Conservation (phyloP, 2,113 vertebrate genomes). For the Amia ocellicauda region DNA sequence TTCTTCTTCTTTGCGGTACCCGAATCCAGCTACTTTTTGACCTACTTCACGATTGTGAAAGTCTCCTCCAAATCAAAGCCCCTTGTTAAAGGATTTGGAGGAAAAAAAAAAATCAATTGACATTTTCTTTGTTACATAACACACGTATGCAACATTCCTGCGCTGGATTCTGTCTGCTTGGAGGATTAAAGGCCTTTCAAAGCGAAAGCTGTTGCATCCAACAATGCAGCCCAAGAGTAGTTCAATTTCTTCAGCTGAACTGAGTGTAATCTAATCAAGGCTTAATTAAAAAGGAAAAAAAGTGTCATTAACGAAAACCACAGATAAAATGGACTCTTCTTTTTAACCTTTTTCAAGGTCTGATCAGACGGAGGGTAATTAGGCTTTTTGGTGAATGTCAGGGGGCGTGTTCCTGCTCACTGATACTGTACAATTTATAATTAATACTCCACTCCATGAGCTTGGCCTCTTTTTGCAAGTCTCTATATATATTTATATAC, state of each 20-base stretch:
- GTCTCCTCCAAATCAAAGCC: constrained; percentile 29
- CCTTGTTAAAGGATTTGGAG: constrained; percentile 38
- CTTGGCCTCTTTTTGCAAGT: too few relatives aligned
- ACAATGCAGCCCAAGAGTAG: constrained; percentile 28
- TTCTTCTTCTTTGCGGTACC: constrained; percentile 18
- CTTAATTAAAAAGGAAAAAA: constrained; percentile 48
- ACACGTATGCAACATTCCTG: constrained; percentile 16
- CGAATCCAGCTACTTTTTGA: constrained; percentile 24
- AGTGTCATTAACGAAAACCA: constrained; percentile 41
- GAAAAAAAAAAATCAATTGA: constrained; percentile 27
- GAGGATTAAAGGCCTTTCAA: constrained; percentile 22
- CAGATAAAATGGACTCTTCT: constrained; percentile 35
- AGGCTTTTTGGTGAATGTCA: constrained; percentile 37
- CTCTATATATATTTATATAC: too few relatives aligned
- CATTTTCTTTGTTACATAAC: constrained; percentile 21
- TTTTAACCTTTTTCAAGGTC: constrained; percentile 33
- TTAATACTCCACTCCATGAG: background rate
- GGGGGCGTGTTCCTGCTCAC: background rate
- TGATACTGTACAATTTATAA: background rate
- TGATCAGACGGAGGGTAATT: constrained; percentile 46
- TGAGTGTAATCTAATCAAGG: constrained; percentile 44
- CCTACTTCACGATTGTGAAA: constrained; percentile 31
- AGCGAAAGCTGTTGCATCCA: constrained; percentile 27
- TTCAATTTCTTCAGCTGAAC: constrained; percentile 35
- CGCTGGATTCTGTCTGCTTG: constrained; percentile 22